Evolutionary conservation across 1,140 invertebrate species (phyloP).

Genomic region (Papilio helenus): DNA sequence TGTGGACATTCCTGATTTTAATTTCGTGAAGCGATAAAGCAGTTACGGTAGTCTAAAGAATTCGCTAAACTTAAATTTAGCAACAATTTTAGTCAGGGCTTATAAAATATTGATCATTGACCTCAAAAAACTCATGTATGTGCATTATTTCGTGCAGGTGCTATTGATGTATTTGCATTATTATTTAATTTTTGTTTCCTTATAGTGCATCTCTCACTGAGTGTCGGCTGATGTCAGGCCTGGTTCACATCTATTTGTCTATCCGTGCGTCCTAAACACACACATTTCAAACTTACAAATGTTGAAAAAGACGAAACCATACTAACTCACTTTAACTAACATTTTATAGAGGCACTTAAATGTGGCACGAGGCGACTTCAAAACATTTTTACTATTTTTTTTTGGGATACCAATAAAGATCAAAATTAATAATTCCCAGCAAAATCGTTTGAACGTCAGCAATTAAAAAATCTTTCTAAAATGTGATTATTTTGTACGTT

Average conservation of each 20-base stretch:
- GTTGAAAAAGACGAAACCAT: slow-evolving; percentile 63
- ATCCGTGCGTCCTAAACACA: slow-evolving; percentile 78
- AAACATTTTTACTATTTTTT: neutral
- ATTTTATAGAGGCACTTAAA: slow-evolving; percentile 32
- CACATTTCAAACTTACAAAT: slow-evolving; percentile 75
- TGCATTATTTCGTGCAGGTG: slow-evolving; percentile 54
- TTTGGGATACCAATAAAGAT: slow-evolving; percentile 6
- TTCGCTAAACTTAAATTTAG: neutral
- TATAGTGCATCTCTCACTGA: slow-evolving; percentile 61
- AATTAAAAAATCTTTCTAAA: neutral
- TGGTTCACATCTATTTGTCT: slow-evolving; percentile 73
- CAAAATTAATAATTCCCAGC: neutral
- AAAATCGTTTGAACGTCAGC: neutral
- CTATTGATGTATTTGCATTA: slow-evolving; percentile 43
- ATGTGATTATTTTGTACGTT: neutral
- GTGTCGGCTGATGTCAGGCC: slow-evolving; percentile 61
- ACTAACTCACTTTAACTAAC: slow-evolving; percentile 77
- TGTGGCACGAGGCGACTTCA: slow-evolving; percentile 15
- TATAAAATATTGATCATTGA: neutral
- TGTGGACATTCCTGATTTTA: neutral
- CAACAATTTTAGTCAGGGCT: neutral
- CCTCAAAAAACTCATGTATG: slow-evolving; percentile 42
- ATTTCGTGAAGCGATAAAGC: neutral
- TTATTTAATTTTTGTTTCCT: slow-evolving; percentile 41
- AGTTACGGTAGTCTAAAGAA: neutral